phyloP scores from a whole-genome alignment of 2,888 invertebrate species.

The Lepetodrilus schrolli region DNA sequence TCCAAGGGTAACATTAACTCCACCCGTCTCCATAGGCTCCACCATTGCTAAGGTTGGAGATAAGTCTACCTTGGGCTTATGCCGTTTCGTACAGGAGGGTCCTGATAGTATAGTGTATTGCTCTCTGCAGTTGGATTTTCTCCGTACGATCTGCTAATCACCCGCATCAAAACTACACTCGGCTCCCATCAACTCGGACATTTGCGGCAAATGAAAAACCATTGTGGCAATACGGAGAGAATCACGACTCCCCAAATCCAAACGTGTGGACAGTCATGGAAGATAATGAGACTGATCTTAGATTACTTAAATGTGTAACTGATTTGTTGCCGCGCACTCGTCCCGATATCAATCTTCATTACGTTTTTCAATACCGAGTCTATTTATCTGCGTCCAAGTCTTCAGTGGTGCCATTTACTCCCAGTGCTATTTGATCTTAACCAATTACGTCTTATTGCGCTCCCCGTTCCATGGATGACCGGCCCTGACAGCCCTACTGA shows the following conservation, averaged over 20 bases:
- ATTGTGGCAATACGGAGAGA: not conserved
- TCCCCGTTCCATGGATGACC: constrained; percentile 10
- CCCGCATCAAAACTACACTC: constrained; percentile 25
- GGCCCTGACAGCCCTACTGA: not conserved
- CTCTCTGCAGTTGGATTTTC: not conserved
- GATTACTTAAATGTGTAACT: constrained; percentile 21
- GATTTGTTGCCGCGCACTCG: constrained; percentile 17
- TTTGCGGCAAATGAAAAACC: constrained; percentile 19
- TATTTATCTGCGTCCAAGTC: not conserved
- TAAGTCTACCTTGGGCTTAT: too few relatives aligned
- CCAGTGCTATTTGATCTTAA: constrained; percentile 18
- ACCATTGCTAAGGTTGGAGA: too few relatives aligned
- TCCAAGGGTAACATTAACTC: too few relatives aligned
- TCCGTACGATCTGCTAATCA: constrained; percentile 17
- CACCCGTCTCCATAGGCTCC: too few relatives aligned
- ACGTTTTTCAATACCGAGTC: not conserved
- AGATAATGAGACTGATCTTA: constrained; percentile 18
- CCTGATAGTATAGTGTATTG: constrained; percentile 25
- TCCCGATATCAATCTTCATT: constrained; percentile 10
- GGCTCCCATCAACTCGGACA: constrained; percentile 1
- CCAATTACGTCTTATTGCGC: constrained; percentile 21
- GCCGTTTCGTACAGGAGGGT: too few relatives aligned
- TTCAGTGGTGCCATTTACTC: constrained; percentile 17
- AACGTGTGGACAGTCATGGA: not conserved
- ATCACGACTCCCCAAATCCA: not conserved